phyloP scores from a whole-genome alignment of 2,113 vertebrate genomes.

The Sander vitreus region DNA sequence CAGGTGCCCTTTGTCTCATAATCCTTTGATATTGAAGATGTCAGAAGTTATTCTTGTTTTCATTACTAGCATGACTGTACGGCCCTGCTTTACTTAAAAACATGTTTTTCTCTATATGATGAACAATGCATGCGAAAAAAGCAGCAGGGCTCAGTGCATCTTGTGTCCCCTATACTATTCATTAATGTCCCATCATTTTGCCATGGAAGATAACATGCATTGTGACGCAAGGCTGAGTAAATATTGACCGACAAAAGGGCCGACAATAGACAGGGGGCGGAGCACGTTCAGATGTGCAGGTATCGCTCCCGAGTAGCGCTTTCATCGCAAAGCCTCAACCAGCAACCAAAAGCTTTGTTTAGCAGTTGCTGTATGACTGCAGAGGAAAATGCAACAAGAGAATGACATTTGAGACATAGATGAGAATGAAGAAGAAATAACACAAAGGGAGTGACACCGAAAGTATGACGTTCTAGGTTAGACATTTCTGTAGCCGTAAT shows the following conservation, averaged over 20 bases:
- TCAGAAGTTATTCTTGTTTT: not conserved
- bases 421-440: not conserved
- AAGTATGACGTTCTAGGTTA: too few species aligned
- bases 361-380: not conserved
- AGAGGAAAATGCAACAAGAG: not conserved
- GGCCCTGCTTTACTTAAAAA: not conserved
- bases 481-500: too few species aligned
- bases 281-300: not conserved
- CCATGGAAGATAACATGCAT: not conserved
- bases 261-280: not conserved
- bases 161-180: not conserved
- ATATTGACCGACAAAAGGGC: constrained; percentile 20
- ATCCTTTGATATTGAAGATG: not conserved
- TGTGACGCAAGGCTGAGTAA: constrained; percentile 2
- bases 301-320: not conserved
- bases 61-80: not conserved
- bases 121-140: not conserved
- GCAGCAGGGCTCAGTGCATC: not conserved
- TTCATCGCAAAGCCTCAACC: not conserved
- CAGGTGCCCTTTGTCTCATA: not conserved
- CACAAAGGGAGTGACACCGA: not conserved
- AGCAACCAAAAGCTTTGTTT: not conserved
- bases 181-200: not conserved
- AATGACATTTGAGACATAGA: not conserved
- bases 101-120: too few species aligned